Base-by-base conservation (phyloP, 2,888 invertebrate species). In the Pachydiplax longipennis region DNA sequence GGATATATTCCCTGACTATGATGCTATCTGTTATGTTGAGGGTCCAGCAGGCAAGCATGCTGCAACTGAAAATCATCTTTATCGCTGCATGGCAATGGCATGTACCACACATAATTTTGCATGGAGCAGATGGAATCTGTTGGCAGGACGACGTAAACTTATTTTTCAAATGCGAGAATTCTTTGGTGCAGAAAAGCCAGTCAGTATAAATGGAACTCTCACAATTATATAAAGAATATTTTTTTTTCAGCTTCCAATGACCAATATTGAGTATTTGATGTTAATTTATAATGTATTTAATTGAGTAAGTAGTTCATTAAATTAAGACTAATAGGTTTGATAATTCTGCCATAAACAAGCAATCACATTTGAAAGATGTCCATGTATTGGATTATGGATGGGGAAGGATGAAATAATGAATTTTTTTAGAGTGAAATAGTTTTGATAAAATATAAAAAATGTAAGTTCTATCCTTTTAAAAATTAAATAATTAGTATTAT, bases 1-100 rank as follows among this genome's bases (percentile, higher is more conserved):
- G 91, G 97, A 98, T 93, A 95, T 98, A 91, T 98, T 98, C 93
- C 98, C 98, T 0, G 96, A 96, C 90, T 95, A 96, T 92, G 98
- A 98, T 93, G 96, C 96, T 0, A 92, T 92, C 92, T 93, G 92
- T 91, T 96, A 65, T 95, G 96, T 92, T 95, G 96, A 92, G 96
- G 97, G 93, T 6, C 92, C 94, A 40, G 92, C 94, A n/a, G 92
- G 93, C 61, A 95, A 95, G 92, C 96, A 97, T 92, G 96, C 96
- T 94, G 95, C 96, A 0, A 95, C 96, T 93, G 97, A 97, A 93
- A 95, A 96, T 91, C 97, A 98, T 94, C 94, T 96, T 81, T 97
- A 97, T 93, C 96, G 96, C 91, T 97, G 97, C 92, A 97, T 98
- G 96, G 97, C 97, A 0, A 95, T 96, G 65, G 93, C 97, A 22